Percentiles rank a stretch among this genome's conserved stretches.
These are phyloP conservation scores for Tenthredo livida DNA, from an alignment of 2,888 invertebrate species.

Conservation along the genomic window DNA sequence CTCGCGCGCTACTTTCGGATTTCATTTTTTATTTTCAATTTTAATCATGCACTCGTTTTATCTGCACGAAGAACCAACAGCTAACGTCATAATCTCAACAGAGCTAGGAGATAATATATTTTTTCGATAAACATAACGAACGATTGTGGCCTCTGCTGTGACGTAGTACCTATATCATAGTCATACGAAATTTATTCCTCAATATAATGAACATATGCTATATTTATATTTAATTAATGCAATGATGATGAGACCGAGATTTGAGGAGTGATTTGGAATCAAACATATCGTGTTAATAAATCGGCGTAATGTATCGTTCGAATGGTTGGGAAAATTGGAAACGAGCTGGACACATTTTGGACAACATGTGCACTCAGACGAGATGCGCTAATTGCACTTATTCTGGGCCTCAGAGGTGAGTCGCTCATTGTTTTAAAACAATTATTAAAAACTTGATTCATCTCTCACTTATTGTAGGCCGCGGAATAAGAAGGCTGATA, in stretches of 20 bases:
- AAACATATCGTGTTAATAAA: not conserved
- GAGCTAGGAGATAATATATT: not conserved
- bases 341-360: slow-evolving; percentile 30
- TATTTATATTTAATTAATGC: not conserved
- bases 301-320: slow-evolving; percentile 26
- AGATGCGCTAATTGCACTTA: not conserved
- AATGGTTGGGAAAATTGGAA: slow-evolving; percentile 41
- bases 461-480: not conserved
- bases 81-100: not conserved
- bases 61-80: not conserved
- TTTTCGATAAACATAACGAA: not conserved
- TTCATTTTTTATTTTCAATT: not conserved
- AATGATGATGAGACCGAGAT: not conserved
- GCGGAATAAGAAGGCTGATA: not conserved
- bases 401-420: slow-evolving; percentile 16
- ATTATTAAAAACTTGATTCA: not conserved
- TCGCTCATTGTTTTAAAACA: not conserved
- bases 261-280: not conserved
- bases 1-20: not conserved
- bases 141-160: not conserved
- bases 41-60: not conserved
- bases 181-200: not conserved
- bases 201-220: too few species aligned
- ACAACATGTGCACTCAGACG: not conserved
- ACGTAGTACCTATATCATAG: not conserved